Conservation (phyloP, 2,797 vertebrate genomes). For the Falco rusticolus region DNA sequence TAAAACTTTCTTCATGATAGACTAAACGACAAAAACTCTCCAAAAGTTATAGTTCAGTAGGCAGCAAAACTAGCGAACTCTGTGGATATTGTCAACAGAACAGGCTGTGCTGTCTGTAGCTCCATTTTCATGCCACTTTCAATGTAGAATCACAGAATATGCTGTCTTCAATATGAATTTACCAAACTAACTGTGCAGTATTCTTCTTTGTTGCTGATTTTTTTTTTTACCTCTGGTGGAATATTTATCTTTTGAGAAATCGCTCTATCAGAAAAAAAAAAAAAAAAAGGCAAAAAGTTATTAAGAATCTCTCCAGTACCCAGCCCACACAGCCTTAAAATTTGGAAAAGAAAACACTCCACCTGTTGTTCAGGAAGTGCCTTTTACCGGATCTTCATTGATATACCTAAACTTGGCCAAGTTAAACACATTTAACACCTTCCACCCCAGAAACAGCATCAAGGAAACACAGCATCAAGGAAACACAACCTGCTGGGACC, state of each 20-base stretch:
- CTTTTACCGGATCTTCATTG: background rate
- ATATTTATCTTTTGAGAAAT: background rate
- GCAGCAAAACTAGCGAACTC: background rate
- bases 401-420: background rate
- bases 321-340: background rate
- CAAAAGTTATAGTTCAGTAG: slow-evolving; percentile 10
- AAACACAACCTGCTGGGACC: background rate
- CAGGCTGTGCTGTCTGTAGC: background rate
- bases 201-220: background rate
- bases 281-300: rapidly evolving
- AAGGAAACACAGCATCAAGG: background rate
- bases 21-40: background rate
- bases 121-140: background rate
- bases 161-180: background rate
- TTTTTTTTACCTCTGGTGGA: background rate
- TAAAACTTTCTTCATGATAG: slow-evolving; percentile 51
- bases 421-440: background rate
- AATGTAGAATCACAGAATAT: background rate
- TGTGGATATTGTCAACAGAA: background rate
- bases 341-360: background rate
- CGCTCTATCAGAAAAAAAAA: background rate
- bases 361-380: background rate
- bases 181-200: background rate
- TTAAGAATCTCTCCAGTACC: background rate
- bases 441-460: background rate